Percentiles rank a stretch among this genome's conserved stretches.
phyloP scores from a whole-genome alignment of 1,140 invertebrate genomes.

The Drosophila seguyi region DNA sequence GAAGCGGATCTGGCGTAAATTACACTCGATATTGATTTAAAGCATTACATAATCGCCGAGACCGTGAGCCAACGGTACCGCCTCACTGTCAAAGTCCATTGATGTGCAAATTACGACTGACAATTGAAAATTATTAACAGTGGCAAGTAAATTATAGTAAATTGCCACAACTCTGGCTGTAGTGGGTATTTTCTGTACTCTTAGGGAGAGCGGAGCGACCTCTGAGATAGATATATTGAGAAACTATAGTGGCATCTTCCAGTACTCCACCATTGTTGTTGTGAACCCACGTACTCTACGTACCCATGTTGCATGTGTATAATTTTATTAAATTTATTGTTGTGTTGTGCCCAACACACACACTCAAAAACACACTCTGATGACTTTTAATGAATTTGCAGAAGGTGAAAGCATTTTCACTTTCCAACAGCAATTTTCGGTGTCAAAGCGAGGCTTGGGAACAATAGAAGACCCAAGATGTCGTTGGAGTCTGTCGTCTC shows the following conservation, averaged over 20 bases:
- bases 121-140: conserved; percentile 49
- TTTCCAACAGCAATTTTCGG: conserved; percentile 77
- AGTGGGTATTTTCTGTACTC: conserved; percentile 6
- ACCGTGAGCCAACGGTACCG: conserved; percentile 57
- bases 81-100: conserved; percentile 74
- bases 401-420: conserved; percentile 84
- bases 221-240: conserved; percentile 4
- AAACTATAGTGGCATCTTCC: conserved; percentile 7
- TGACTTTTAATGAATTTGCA: conserved; percentile 62
- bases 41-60: conserved; percentile 40
- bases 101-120: conserved; percentile 75
- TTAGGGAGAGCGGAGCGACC: conserved; percentile 2
- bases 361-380: conserved; percentile 1
- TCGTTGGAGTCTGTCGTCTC: conserved; percentile 25
- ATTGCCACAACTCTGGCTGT: conserved; percentile 23
- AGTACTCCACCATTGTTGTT: conserved; percentile 42
- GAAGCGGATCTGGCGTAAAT: conserved; percentile 58
- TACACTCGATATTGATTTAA: conserved; percentile 66
- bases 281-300: conserved; percentile 17
- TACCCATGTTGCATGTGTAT: conserved; percentile 40
- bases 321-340: conserved; percentile 52
- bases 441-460: conserved; percentile 77
- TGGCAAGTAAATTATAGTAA: conserved; percentile 26
- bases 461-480: conserved; percentile 61
- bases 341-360: conserved; percentile 41